phyloP scores from a whole-genome alignment of 92 coral and sea anemone genomes.

The Siderastrea siderea region DNA sequence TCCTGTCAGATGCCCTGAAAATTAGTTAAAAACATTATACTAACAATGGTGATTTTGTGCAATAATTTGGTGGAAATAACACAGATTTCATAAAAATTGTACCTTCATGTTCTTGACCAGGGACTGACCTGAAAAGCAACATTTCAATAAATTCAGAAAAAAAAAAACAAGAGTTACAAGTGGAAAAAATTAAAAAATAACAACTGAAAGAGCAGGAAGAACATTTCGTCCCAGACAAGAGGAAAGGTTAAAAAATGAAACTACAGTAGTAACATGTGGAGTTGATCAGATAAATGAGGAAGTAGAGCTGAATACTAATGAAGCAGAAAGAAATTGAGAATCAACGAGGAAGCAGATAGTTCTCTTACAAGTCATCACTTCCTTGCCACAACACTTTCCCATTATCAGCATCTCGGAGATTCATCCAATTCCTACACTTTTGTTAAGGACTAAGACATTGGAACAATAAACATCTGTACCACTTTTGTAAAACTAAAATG shows the following conservation, averaged over 20 bases:
- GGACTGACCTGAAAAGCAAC: slow-evolving; percentile 81
- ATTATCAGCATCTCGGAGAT: slow-evolving; percentile 96
- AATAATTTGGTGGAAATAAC: background rate
- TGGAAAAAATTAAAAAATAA: background rate
- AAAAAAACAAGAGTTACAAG: background rate
- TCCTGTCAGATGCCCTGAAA: no score
- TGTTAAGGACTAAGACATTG: slow-evolving; percentile 3
- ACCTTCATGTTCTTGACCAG: slow-evolving; percentile 98
- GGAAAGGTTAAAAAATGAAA: no score
- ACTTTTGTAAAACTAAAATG: background rate
- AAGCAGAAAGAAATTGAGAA: no score
- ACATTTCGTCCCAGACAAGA: background rate
- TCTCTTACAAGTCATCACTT: slow-evolving; percentile 98
- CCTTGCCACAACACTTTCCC: slow-evolving; percentile 99
- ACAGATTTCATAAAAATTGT: background rate
- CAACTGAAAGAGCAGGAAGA: background rate
- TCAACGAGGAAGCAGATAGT: slow-evolving; percentile 9
- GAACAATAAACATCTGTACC: background rate
- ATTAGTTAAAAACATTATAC: no score
- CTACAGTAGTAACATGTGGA: no score
- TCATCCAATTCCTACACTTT: slow-evolving; percentile 94
- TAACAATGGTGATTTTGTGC: no score
- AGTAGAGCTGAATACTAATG: background rate
- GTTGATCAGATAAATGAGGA: no score
- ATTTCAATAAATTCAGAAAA: background rate